These are phyloP conservation scores for Hoplostethus mediterraneus DNA, from an alignment of 2,797 vertebrate genomes.

Conservation along the genomic window DNA sequence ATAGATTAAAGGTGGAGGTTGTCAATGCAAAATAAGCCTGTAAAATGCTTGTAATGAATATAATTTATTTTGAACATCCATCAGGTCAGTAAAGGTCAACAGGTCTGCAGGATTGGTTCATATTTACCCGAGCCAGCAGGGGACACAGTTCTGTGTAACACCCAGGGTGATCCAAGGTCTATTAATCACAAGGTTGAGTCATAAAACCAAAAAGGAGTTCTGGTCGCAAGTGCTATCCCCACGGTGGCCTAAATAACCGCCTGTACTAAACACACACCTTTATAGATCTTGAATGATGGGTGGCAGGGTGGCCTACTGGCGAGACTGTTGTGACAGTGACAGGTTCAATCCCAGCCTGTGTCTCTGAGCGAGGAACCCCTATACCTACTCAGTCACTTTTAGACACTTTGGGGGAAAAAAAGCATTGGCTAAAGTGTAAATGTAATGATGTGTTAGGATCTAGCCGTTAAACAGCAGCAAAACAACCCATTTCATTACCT, in stretches of 20 bases:
- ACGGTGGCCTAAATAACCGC: not conserved
- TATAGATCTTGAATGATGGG: not conserved
- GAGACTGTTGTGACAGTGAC: conserved; percentile 6
- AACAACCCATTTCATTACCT: conserved; percentile 60
- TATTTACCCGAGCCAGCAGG: conserved; percentile 60
- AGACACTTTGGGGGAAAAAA: conserved; percentile 17
- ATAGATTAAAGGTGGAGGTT: not conserved
- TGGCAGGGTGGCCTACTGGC: not conserved
- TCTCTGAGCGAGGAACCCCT: conserved; percentile 17
- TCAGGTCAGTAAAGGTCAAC: conserved; percentile 40
- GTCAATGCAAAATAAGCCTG: not conserved
- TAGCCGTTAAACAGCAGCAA: conserved; percentile 40
- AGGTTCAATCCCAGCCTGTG: not conserved
- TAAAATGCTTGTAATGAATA: conserved; percentile 5
- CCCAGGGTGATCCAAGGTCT: conserved; percentile 32
- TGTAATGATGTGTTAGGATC: conserved; percentile 26
- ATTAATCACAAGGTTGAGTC: conserved; percentile 52
- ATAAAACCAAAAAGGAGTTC: conserved; percentile 24
- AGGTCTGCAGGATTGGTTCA: conserved; percentile 42
- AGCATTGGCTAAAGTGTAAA: conserved; percentile 5
- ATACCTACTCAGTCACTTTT: conserved; percentile 20
- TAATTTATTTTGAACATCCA: conserved; percentile 48
- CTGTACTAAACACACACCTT: not conserved
- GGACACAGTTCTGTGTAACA: conserved; percentile 39
- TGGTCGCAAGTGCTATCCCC: not conserved